Evolutionary conservation across 2,113 vertebrate species (phyloP), one percentile per base, ranked within the genome.

Genomic region (Rostratula benghalensis): DNA sequence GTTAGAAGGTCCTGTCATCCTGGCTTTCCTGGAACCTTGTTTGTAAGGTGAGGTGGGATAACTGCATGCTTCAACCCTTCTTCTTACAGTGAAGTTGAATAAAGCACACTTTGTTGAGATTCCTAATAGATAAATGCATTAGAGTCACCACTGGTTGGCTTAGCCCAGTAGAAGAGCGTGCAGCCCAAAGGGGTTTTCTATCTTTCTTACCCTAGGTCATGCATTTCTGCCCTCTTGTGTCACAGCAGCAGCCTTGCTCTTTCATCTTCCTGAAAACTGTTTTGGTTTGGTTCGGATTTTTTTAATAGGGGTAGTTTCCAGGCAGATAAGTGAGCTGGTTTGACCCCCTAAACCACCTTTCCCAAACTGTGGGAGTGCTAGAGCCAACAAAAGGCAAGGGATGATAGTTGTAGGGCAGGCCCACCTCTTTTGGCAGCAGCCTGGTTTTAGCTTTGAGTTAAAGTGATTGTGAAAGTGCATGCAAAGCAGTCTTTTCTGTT

Each of bases 221-320:
- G 35, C 17, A 28, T 93, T 95, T 95, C 89, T 95, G 77, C 77
- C 65, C 74, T 89, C 87, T 92, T 82, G 51, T 87, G 91, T 93
- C 94, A 33, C 60, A 94, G 80, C 56, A 77, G 59, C 41, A 92
- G n/a, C 19, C 35, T 83, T 94, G 67, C 39, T 93, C 50, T 80
- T 88, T 80, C 51, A 60, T 51, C n/a, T 83, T 73, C 28, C 43
- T 81, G 73, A 75, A 86, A 71, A n/a, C 35, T 87, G 13, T 10
- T 86, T 43, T 65, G 31, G 10, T 80, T 80, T 57, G 6, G 5
- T 17, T 83, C 61, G 21, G 1, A 1, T 37, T 81, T 83, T 83
- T 94, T 74, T 10, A 63, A 30, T 16, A 64, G n/a, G 7, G 57
- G 64, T 88, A 41, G 19, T 93, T 93, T 91, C 87, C 65, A 89